Percentiles rank a stretch among this genome's conserved stretches.
Evolutionary conservation across 1,140 invertebrate species (phyloP).

Genomic region (Drosophila simulans): DNA sequence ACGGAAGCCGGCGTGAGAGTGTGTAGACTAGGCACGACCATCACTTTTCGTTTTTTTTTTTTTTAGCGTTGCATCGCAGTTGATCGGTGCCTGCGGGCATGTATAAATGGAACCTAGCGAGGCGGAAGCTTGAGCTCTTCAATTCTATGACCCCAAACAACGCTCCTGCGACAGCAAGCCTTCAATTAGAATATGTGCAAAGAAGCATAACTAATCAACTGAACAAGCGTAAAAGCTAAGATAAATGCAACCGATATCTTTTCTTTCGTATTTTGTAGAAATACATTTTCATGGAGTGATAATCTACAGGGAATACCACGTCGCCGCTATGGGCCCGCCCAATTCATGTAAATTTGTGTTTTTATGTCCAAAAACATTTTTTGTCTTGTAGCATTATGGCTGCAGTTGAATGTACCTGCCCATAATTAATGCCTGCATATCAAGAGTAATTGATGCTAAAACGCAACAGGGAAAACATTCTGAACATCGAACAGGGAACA

Average conservation of each 20-base stretch:
- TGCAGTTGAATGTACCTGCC: conserved; percentile 18
- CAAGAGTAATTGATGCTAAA: neutral
- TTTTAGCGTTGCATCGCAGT: conserved; percentile 72
- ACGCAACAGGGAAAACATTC: neutral
- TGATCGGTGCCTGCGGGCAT: conserved; percentile 77
- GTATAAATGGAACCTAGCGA: neutral
- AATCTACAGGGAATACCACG: conserved; percentile 2
- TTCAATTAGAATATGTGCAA: conserved; percentile 30
- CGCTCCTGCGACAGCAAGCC: neutral
- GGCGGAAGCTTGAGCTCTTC: conserved; percentile 6
- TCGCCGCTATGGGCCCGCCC: neutral
- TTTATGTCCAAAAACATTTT: conserved; percentile 47
- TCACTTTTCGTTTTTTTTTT: conserved; percentile 65
- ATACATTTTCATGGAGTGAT: conserved; percentile 55
- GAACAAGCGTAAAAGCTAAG: conserved; percentile 30
- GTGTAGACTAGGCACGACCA: conserved; percentile 27
- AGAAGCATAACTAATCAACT: conserved; percentile 5
- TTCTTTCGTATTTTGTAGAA: conserved; percentile 77
- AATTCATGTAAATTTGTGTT: conserved; percentile 48
- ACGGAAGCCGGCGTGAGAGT: conserved; percentile 21
- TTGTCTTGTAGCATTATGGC: conserved; percentile 59
- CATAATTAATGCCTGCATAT: neutral
- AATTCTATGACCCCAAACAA: conserved; percentile 6
- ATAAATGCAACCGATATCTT: conserved; percentile 48
- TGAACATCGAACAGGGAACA: neutral